These are phyloP conservation scores for Micrasema longulum DNA, from an alignment of 1,140 invertebrate genomes.

Conservation along the genomic window DNA sequence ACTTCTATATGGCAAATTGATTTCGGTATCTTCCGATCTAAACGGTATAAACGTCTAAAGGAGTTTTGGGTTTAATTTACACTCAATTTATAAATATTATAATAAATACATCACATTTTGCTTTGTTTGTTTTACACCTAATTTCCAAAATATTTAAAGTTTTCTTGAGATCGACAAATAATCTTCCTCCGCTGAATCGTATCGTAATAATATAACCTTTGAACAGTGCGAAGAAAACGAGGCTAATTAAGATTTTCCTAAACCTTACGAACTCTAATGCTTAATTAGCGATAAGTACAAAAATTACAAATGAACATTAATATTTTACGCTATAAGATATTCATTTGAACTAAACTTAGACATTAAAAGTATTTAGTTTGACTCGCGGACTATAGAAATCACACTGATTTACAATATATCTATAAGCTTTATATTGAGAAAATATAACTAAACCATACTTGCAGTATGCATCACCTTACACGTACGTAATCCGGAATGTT, in stretches of 20 bases:
- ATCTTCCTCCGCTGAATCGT: too few species aligned
- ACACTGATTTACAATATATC: constrained; percentile 4
- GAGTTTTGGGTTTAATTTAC: constrained; percentile 17
- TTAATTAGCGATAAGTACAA: too few species aligned
- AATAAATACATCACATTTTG: constrained; percentile 48
- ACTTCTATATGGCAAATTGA: too few species aligned
- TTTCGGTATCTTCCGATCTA: background rate
- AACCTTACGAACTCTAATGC: too few species aligned
- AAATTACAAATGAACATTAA: too few species aligned
- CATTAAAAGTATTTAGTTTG: background rate
- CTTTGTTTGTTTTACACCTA: constrained; percentile 45
- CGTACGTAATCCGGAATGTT: constrained; percentile 28
- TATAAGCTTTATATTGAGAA: constrained; percentile 9
- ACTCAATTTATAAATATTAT: constrained; percentile 24
- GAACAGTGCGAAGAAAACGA: background rate
- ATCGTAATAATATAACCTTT: too few species aligned
- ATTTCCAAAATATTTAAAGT: constrained; percentile 29
- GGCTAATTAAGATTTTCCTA: too few species aligned
- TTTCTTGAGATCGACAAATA: constrained; percentile 32
- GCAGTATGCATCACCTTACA: constrained; percentile 14
- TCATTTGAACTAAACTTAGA: too few species aligned
- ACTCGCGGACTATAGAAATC: constrained; percentile 7
- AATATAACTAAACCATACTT: constrained; percentile 22
- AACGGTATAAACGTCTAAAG: constrained; percentile 15
- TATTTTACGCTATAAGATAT: too few species aligned